These are phyloP conservation scores for Triops cancriformis DNA, from an alignment of 1,140 invertebrate genomes.

Conservation along the genomic window DNA sequence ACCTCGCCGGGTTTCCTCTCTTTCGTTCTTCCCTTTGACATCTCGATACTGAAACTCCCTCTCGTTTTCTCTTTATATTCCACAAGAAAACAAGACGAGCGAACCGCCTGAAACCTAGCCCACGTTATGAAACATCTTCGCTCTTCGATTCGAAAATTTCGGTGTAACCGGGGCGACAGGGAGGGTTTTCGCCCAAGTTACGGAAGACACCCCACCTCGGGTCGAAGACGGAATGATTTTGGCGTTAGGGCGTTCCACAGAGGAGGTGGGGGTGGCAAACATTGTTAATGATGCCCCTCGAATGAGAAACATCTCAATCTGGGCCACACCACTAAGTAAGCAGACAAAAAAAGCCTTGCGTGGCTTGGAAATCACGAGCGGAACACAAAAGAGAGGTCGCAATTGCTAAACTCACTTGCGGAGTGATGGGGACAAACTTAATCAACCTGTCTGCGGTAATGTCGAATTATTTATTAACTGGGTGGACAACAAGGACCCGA, in stretches of 20 bases:
- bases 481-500: background rate
- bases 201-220: background rate
- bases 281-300: conserved; percentile 12
- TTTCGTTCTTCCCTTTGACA: background rate
- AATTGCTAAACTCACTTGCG: background rate
- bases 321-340: background rate
- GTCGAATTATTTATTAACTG: conserved; percentile 15
- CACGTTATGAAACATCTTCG: background rate
- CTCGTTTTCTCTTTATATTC: background rate
- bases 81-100: background rate
- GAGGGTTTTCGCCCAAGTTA: background rate
- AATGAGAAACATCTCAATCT: conserved; percentile 19
- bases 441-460: background rate
- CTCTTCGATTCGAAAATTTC: background rate
- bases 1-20: conserved; percentile 18
- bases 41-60: conserved; percentile 5
- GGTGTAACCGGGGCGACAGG: background rate
- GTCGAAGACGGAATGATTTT: conserved; percentile 12
- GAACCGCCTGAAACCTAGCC: background rate
- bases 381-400: background rate
- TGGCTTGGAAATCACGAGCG: conserved; percentile 3
- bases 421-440: conserved; percentile 16
- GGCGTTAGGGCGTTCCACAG: background rate
- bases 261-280: background rate
- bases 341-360: background rate